Conservation (phyloP, 1,140 invertebrate species). For the Physella acuta region DNA sequence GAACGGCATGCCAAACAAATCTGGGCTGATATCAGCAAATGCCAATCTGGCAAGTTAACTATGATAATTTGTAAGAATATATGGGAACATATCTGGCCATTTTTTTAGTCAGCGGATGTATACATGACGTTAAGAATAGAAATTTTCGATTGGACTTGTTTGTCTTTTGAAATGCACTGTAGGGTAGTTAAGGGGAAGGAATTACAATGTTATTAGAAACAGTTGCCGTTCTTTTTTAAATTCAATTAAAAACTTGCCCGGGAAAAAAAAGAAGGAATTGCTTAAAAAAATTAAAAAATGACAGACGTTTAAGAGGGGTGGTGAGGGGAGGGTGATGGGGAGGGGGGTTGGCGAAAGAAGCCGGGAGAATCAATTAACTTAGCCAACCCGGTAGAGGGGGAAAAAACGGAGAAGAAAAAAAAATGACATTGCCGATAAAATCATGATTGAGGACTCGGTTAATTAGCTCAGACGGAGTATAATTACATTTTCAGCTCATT, state of each 20-base stretch:
- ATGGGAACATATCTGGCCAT: too few relatives aligned
- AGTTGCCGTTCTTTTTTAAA: too few relatives aligned
- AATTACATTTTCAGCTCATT: slow-evolving; percentile 3
- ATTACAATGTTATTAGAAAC: too few relatives aligned
- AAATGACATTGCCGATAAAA: slow-evolving; percentile 3
- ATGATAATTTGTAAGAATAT: too few relatives aligned
- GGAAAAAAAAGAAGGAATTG: not conserved
- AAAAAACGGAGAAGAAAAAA: not conserved
- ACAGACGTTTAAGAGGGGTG: not conserved
- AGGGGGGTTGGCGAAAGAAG: not conserved
- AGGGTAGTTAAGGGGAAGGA: too few relatives aligned
- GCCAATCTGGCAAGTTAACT: too few relatives aligned
- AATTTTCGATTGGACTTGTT: too few relatives aligned
- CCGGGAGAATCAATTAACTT: not conserved
- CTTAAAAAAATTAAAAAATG: not conserved
- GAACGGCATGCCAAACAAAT: too few relatives aligned
- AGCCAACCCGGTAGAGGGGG: not conserved
- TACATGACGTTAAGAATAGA: too few relatives aligned
- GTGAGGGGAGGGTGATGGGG: not conserved
- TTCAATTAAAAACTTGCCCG: not conserved
- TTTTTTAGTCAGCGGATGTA: too few relatives aligned
- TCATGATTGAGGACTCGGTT: slow-evolving; percentile 10
- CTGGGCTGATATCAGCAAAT: too few relatives aligned
- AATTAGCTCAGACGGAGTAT: slow-evolving; percentile 6
- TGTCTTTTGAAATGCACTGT: too few relatives aligned